A percentile compares a stretch with the other conserved stretches of the same genome.
These are phyloP conservation scores for Pachydiplax longipennis DNA, from an alignment of 2,888 invertebrate genomes.

Conservation along the genomic window DNA sequence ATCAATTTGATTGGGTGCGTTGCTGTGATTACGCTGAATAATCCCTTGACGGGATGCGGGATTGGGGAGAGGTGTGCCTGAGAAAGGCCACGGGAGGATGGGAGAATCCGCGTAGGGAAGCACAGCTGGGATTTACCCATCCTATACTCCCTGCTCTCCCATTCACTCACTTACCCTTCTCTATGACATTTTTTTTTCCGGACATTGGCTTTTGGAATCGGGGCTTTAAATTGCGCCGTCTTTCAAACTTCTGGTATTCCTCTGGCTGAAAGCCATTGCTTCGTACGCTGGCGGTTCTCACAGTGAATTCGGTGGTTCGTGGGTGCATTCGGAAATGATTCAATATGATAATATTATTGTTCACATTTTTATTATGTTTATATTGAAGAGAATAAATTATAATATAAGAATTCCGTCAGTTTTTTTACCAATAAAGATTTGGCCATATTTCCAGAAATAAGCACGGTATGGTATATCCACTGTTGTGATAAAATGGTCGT, in stretches of 20 bases:
- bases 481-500: too few species aligned
- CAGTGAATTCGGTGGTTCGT: too few species aligned
- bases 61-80: neutral
- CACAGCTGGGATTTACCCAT: neutral
- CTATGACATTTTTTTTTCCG: too few species aligned
- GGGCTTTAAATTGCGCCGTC: neutral
- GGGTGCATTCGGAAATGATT: too few species aligned
- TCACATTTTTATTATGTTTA: too few species aligned
- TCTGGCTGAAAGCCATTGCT: neutral
- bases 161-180: neutral
- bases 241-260: neutral
- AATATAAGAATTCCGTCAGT: too few species aligned
- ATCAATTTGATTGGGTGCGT: conserved; percentile 35
- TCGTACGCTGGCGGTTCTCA: neutral
- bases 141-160: neutral
- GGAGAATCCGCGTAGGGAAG: neutral
- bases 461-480: too few species aligned
- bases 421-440: too few species aligned
- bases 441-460: too few species aligned
- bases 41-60: neutral
- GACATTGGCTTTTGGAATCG: neutral
- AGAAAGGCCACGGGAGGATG: neutral
- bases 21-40: conserved; percentile 25
- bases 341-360: too few species aligned
- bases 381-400: too few species aligned